phyloP scores from a whole-genome alignment of 1,140 invertebrate genomes.

The Portunus trituberculatus region DNA sequence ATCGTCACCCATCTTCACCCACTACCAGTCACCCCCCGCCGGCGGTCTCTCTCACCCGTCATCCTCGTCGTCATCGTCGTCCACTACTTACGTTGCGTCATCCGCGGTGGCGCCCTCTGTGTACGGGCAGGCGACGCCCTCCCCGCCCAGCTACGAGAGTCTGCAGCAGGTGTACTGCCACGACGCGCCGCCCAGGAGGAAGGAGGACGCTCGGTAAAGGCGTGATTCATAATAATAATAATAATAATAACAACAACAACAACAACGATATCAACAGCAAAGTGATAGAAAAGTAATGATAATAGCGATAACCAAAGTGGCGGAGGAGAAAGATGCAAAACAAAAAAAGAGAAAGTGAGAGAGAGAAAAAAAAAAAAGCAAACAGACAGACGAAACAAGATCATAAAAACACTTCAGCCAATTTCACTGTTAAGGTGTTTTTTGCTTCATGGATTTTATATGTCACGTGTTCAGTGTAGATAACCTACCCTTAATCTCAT shows the following conservation, averaged over 20 bases:
- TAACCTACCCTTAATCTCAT: not conserved
- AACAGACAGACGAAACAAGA: not conserved
- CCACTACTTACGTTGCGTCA: not conserved
- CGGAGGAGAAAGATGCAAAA: not conserved
- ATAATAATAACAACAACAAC: too few relatives aligned
- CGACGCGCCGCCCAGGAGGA: constrained; percentile 47
- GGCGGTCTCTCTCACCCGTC: constrained; percentile 26
- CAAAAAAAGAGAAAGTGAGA: not conserved
- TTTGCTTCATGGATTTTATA: constrained; percentile 4
- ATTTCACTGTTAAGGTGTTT: not conserved
- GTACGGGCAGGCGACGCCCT: constrained; percentile 49
- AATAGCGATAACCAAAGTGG: too few relatives aligned
- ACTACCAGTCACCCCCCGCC: constrained; percentile 28
- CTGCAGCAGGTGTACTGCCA: constrained; percentile 29
- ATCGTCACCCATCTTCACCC: constrained; percentile 68
- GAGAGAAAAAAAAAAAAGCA: not conserved
- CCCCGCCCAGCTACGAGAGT: constrained; percentile 66
- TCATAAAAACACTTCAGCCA: not conserved
- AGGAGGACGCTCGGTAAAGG: constrained; percentile 56
- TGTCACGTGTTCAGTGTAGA: not conserved
- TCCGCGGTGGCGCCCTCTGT: constrained; percentile 56
- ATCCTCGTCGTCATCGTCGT: not conserved
- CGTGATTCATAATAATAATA: too few relatives aligned
- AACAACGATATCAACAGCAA: too few relatives aligned
- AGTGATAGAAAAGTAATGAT: too few relatives aligned